Percentiles rank a stretch among this genome's conserved stretches.
Conservation (phyloP, 1,140 invertebrate species). For the Eciton burchellii region DNA sequence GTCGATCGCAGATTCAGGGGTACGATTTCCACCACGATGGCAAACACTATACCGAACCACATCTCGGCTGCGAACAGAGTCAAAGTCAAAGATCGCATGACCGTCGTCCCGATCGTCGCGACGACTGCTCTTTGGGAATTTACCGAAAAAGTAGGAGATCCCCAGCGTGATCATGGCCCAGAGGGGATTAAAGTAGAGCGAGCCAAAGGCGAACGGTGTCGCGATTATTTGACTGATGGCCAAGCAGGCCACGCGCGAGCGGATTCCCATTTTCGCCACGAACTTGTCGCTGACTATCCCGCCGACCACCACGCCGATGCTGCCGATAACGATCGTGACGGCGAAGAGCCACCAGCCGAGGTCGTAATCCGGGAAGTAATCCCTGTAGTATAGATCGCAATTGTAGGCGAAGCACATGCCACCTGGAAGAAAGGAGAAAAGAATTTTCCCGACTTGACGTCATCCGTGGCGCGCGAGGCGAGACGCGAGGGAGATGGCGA, state of each 20-base stretch:
- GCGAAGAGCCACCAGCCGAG: constrained; percentile 95
- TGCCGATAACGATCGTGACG: constrained; percentile 94
- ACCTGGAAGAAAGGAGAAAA: constrained; percentile 84
- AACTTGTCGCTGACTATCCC: constrained; percentile 96
- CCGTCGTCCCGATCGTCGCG: too few relatives aligned
- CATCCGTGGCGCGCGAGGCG: neutral
- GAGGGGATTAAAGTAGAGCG: constrained; percentile 93
- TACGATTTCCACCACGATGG: constrained; percentile 95
- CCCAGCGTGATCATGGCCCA: constrained; percentile 95
- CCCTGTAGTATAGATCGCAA: constrained; percentile 94
- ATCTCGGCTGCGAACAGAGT: constrained; percentile 90
- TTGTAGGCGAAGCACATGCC: constrained; percentile 96
- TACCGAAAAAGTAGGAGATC: constrained; percentile 94
- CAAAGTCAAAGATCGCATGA: too few relatives aligned
- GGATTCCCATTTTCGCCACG: constrained; percentile 94
- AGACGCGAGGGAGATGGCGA: constrained; percentile 5
- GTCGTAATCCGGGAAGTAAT: constrained; percentile 94
- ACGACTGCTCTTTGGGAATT: too few relatives aligned
- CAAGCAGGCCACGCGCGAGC: constrained; percentile 93
- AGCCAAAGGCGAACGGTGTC: constrained; percentile 95
- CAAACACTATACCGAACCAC: constrained; percentile 97
- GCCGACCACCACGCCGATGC: constrained; percentile 94
- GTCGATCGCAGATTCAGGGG: constrained; percentile 92
- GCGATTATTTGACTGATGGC: constrained; percentile 94
- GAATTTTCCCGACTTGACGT: constrained; percentile 1